These are phyloP conservation scores for Syritta pipiens DNA, from an alignment of 2,888 invertebrate genomes.

Conservation along the genomic window DNA sequence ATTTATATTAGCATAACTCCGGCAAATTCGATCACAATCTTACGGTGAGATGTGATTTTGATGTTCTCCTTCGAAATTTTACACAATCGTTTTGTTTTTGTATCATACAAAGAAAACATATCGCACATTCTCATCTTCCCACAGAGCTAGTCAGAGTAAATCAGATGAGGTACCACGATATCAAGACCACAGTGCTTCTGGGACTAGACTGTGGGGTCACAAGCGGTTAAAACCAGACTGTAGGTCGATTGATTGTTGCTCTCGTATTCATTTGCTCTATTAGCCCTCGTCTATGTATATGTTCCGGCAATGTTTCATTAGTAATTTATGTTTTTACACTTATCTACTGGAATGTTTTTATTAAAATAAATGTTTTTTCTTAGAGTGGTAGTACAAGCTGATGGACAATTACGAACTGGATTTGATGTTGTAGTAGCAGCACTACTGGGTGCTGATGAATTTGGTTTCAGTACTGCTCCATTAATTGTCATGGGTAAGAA, in stretches of 20 bases:
- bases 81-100: slow-evolving; percentile 39
- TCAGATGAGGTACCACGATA: slow-evolving; percentile 50
- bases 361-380: slow-evolving; percentile 71
- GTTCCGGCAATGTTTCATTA: slow-evolving; percentile 77
- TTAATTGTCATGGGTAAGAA: slow-evolving; percentile 92
- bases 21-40: slow-evolving; percentile 70
- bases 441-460: slow-evolving; percentile 97
- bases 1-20: slow-evolving; percentile 54
- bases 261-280: slow-evolving; percentile 62
- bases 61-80: slow-evolving; percentile 51
- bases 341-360: slow-evolving; percentile 67
- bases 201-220: slow-evolving; percentile 60
- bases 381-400: slow-evolving; percentile 96
- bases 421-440: slow-evolving; percentile 98
- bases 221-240: slow-evolving; percentile 61
- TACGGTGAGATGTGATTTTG: slow-evolving; percentile 72
- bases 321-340: slow-evolving; percentile 77
- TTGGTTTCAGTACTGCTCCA: slow-evolving; percentile 99
- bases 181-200: slow-evolving; percentile 62
- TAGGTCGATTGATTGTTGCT: slow-evolving; percentile 61
- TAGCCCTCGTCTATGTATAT: slow-evolving; percentile 52
- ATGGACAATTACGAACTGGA: slow-evolving; percentile 96
- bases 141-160: slow-evolving; percentile 61
- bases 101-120: slow-evolving; percentile 38
- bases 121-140: slow-evolving; percentile 64